These are phyloP conservation scores for Amiota mariae DNA, from an alignment of 2,888 invertebrate species.

Conservation along the genomic window DNA sequence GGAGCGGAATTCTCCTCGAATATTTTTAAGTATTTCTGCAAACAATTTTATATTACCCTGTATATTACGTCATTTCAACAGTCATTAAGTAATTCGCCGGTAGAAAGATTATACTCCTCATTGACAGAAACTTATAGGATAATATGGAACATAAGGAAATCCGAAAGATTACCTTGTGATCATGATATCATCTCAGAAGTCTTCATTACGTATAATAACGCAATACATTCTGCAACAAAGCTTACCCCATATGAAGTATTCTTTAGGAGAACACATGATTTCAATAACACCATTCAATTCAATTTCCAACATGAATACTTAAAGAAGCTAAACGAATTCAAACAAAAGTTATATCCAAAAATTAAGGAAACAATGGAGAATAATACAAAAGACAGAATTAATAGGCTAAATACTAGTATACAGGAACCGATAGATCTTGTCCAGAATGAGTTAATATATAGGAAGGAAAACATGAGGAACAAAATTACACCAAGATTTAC, in stretches of 20 bases:
- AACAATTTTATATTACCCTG: conserved; percentile 30
- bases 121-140: conserved; percentile 45
- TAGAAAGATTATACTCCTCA: conserved; percentile 43
- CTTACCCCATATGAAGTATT: conserved; percentile 39
- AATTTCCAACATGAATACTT: conserved; percentile 31
- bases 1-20: conserved; percentile 40
- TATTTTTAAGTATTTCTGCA: conserved; percentile 42
- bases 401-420: conserved; percentile 33
- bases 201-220: no score
- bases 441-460: background rate
- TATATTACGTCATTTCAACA: conserved; percentile 43
- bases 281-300: no score
- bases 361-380: conserved; percentile 25
- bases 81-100: conserved; percentile 40
- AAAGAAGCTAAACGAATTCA: conserved; percentile 27
- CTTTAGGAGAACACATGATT: conserved; percentile 39
- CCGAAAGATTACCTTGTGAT: conserved; percentile 12
- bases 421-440: conserved; percentile 6
- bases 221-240: conserved; percentile 35
- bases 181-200: conserved; percentile 38
- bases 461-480: conserved; percentile 22
- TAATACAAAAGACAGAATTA: conserved; percentile 24
- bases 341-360: conserved; percentile 23
- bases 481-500: no score
- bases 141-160: conserved; percentile 28